Evolutionary conservation across 2,888 invertebrate species (phyloP).

Genomic region (Omphaloscelis lunosa): DNA sequence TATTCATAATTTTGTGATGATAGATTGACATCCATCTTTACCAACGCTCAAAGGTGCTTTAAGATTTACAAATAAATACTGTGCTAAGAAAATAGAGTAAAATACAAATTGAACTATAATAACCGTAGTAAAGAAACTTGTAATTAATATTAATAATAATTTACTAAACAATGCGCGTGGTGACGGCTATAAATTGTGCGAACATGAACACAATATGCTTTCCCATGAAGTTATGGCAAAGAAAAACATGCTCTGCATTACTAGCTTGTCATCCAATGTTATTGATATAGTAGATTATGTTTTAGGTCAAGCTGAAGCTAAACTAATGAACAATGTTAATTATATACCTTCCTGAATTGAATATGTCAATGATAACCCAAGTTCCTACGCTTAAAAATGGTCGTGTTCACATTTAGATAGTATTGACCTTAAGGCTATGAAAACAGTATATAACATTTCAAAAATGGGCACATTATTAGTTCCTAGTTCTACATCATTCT

Average conservation of each 20-base stretch:
- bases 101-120: conserved; percentile 18
- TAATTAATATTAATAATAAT: conserved; percentile 43
- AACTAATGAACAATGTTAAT: not conserved
- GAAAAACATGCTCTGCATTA: conserved; percentile 42
- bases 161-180: conserved; percentile 39
- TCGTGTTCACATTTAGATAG: not conserved
- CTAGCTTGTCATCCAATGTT: conserved; percentile 38
- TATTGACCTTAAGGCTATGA: too few relatives aligned
- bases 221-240: conserved; percentile 54
- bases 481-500: not conserved
- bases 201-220: conserved; percentile 52
- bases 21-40: not conserved
- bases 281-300: conserved; percentile 39
- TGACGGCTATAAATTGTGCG: conserved; percentile 58
- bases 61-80: not conserved
- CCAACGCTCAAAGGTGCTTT: not conserved
- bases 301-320: conserved; percentile 31
- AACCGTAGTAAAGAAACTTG: conserved; percentile 25
- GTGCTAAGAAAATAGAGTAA: conserved; percentile 19
- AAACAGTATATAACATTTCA: accelerated
- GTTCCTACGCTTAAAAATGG: not conserved
- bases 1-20: not conserved
- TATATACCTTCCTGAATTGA: not conserved
- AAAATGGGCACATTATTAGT: not conserved
- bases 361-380: not conserved